A percentile compares a stretch with the other conserved stretches of the same genome.
Conservation (phyloP, 2,797 vertebrate species). For the Microtus agrestis region DNA sequence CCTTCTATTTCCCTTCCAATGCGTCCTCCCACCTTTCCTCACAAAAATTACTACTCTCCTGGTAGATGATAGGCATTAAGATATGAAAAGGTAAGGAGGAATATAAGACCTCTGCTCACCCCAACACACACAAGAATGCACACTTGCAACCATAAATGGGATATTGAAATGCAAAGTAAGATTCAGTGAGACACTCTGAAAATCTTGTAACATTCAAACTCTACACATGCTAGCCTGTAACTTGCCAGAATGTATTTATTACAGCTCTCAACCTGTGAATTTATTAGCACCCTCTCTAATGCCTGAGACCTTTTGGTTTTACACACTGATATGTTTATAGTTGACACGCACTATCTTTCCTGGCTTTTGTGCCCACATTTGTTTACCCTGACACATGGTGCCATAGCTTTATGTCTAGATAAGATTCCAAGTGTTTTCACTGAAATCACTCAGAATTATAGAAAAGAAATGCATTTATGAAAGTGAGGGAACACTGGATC, state of each 20-base stretch:
- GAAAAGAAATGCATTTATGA: conserved; percentile 68
- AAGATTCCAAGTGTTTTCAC: conserved; percentile 71
- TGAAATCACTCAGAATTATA: conserved; percentile 69
- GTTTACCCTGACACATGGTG: conserved; percentile 67
- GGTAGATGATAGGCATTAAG: neutral
- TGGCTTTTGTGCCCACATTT: conserved; percentile 70
- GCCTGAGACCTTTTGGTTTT: conserved; percentile 69
- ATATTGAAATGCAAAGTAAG: conserved; percentile 29
- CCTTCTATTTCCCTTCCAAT: neutral
- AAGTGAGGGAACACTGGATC: conserved; percentile 39
- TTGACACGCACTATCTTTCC: conserved; percentile 64
- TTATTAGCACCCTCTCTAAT: conserved; percentile 74
- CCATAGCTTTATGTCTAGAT: conserved; percentile 32
- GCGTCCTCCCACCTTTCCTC: neutral
- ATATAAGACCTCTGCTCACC: conserved; percentile 29
- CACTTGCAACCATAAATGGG: conserved; percentile 36
- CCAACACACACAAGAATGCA: neutral
- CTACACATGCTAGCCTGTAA: conserved; percentile 52
- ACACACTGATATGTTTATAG: conserved; percentile 71
- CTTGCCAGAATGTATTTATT: conserved; percentile 75
- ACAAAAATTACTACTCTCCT: neutral
- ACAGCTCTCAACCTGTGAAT: conserved; percentile 68
- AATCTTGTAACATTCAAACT: conserved; percentile 65
- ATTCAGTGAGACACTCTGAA: conserved; percentile 56
- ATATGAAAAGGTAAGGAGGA: conserved; percentile 17